Conservation (phyloP, 1,140 invertebrate species). For the Conus betulinus region DNA sequence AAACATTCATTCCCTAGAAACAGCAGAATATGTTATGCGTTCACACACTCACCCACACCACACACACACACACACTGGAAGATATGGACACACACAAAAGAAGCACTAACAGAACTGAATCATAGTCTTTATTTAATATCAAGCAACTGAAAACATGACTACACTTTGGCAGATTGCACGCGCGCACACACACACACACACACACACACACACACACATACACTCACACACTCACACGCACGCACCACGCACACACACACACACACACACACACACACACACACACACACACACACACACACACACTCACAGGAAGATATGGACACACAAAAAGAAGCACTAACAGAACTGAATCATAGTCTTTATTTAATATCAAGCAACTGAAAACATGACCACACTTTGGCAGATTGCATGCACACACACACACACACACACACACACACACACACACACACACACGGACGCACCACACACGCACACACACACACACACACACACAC, state of each 20-base stretch:
- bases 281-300: background rate
- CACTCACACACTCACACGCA: too few species aligned
- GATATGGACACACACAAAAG: background rate
- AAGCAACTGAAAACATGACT: background rate
- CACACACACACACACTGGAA: background rate
- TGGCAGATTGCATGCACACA: background rate
- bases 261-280: slow-evolving; percentile 11
- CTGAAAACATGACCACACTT: background rate
- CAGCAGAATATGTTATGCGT: too few species aligned
- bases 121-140: background rate
- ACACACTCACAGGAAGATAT: background rate
- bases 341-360: background rate
- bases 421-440: slow-evolving; percentile 4
- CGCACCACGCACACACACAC: background rate
- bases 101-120: background rate
- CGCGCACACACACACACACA: slow-evolving; percentile 1
- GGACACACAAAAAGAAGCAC: too few species aligned
- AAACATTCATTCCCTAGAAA: too few species aligned
- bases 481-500: slow-evolving; percentile 10
- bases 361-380: slow-evolving; percentile 3
- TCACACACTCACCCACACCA: background rate
- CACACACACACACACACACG: background rate
- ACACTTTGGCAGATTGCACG: background rate
- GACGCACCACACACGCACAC: background rate
- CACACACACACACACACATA: background rate